Evolutionary conservation across 2,113 vertebrate species (phyloP), one percentile per base, ranked within the genome.

Genomic region (Ciconia boyciana): DNA sequence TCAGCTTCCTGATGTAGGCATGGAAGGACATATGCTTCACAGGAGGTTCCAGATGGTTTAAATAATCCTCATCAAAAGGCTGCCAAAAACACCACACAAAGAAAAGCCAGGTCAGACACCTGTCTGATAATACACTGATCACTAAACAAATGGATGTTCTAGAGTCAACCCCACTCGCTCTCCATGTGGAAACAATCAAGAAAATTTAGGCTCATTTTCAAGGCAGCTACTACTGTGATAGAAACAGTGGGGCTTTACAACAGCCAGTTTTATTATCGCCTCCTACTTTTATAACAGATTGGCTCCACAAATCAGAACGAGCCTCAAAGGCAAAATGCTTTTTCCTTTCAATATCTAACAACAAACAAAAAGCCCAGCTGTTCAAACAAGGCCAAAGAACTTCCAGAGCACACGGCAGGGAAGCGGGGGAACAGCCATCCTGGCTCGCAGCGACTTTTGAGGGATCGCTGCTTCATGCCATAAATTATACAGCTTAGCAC

Each of bases 11-110:
- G 96, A 99, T 99, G 96, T 99, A 99, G 76, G 99, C 99, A 85
- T 99, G 99, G 98, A 99, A 99, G 83, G 99, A 99, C 99, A 99
- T 99, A 97, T 99, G 99, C 98, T 99, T 99, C 97, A 99, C 99
- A 6, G 99, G 99, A 25, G 99, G 99, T 96, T 99, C 99, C 29
- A 99, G 98, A 93, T 99, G 99, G 97, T 99, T 99, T 95, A 99
- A 98, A 98, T 99, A 99, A 98, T 99, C 99, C 97, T 99, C 99
- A 48, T 99, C 99, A 90, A 99, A 99, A 75, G 99, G 99, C 99
- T 99, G 98, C 86, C 87, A 88, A 93, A 54, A 85, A 69, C 68
- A 97, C 44, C 68, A 87, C 32, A 29, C 60, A 89, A 87, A 96
- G 87, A 51, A 91, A 44, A 68, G 89, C 25, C 83, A 57, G 75